A percentile compares a stretch with the other conserved stretches of the same genome.
Conservation (phyloP, 2,888 invertebrate genomes). For the Rotaria sp. region DNA sequence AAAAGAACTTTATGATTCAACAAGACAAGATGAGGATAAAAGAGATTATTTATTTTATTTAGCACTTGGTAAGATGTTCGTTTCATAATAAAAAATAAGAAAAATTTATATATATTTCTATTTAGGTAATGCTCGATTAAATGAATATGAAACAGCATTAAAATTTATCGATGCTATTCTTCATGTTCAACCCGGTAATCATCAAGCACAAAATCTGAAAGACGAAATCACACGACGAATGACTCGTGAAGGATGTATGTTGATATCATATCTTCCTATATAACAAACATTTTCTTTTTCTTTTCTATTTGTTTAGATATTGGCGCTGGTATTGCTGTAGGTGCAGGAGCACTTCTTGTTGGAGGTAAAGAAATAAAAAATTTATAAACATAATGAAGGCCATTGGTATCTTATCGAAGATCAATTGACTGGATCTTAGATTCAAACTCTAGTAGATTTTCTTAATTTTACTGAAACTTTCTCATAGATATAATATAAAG, state of each 20-base stretch:
- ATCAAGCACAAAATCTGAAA: slow-evolving; percentile 75
- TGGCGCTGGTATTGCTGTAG: background rate
- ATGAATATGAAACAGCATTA: slow-evolving; percentile 76
- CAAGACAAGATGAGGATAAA: slow-evolving; percentile 68
- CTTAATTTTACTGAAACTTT: too few relatives aligned
- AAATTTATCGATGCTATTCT: slow-evolving; percentile 74
- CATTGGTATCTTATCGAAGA: too few relatives aligned
- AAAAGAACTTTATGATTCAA: slow-evolving; percentile 55
- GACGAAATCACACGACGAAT: slow-evolving; percentile 48
- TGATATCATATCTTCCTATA: background rate
- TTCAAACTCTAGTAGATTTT: too few relatives aligned
- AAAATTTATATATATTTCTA: background rate
- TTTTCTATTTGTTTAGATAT: background rate
- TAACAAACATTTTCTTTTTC: background rate
- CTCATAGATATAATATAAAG: too few relatives aligned
- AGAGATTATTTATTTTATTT: slow-evolving; percentile 90
- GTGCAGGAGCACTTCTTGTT: background rate
- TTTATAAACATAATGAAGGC: too few relatives aligned
- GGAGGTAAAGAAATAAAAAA: background rate
- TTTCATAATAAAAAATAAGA: too few relatives aligned
- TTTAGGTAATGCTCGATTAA: slow-evolving; percentile 22
- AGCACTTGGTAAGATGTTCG: slow-evolving; percentile 65
- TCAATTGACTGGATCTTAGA: too few relatives aligned
- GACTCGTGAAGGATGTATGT: background rate
- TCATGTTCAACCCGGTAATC: slow-evolving; percentile 75